phyloP scores from a whole-genome alignment of 2,113 vertebrate species.

The Cynoglossus semilaevis region DNA sequence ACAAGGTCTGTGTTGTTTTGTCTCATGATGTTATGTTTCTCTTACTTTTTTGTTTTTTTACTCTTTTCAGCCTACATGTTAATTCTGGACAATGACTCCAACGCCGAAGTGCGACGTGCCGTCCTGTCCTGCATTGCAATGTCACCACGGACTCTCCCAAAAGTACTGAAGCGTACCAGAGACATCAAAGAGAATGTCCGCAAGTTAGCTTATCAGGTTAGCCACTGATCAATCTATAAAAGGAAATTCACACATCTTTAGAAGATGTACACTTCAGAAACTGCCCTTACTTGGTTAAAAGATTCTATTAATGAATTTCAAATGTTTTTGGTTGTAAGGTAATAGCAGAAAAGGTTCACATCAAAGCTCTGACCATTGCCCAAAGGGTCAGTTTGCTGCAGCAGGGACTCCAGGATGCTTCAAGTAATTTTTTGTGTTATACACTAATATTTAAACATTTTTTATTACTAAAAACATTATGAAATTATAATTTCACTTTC shows the following conservation, averaged over 20 bases:
- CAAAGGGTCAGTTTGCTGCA: constrained; percentile 91
- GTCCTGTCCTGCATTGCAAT: constrained; percentile 92
- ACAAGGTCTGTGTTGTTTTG: too few relatives aligned
- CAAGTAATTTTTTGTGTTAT: constrained; percentile 74
- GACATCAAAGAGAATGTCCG: constrained; percentile 91
- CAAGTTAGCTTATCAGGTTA: constrained; percentile 91
- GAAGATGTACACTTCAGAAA: too few relatives aligned
- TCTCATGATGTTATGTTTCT: too few relatives aligned
- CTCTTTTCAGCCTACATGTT: constrained; percentile 80
- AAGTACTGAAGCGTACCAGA: constrained; percentile 86
- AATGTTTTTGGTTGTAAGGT: constrained; percentile 72
- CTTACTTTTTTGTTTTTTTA: background rate
- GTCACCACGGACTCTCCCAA: constrained; percentile 82
- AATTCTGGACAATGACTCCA: constrained; percentile 89
- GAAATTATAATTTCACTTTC: background rate
- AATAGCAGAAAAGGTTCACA: constrained; percentile 91
- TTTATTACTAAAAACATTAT: too few relatives aligned
- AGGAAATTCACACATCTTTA: background rate
- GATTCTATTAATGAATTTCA: too few relatives aligned
- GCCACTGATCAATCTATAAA: background rate
- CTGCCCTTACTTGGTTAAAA: too few relatives aligned
- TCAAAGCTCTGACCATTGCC: constrained; percentile 89
- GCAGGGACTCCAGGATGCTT: constrained; percentile 88
- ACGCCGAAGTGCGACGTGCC: constrained; percentile 89
- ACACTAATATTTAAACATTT: background rate